Evolutionary conservation across 1,140 invertebrate genomes (phyloP), one percentile per base, ranked within the genome.

Genomic region (Lasioglossum albipes): DNA sequence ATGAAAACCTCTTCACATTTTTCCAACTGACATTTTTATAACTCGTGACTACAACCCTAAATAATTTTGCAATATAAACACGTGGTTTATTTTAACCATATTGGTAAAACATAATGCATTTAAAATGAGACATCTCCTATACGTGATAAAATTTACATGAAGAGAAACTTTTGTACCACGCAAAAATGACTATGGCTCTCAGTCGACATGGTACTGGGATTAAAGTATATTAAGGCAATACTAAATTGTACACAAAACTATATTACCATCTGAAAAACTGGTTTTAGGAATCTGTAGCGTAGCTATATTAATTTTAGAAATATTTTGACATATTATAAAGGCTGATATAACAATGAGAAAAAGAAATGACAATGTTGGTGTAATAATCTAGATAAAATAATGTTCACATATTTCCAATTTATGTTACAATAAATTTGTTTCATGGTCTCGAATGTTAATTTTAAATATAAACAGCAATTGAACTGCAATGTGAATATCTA

Each of bases 401-500:
- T 75, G 72, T 76, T 41, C 1, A 54, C 61, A 41, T 77, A 78
- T 0, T 64, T 31, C 74, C 12, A 42, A 74, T 64, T 64, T 72
- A 74, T 75, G 57, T 52, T 36, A n/a, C 67, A 81, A 52, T 62
- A 52, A 22, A 4, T 61, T 2, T 67, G 12, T 22, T 18, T 1
- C 36, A 69, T 59, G 3, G 27, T 68, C 75, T 72, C 54, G 73
- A 57, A 45, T 57, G 69, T 36, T 59, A 59, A 59, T 20, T 78
- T 75, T 61, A 77, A 57, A 45, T 57, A 68, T 36, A 18, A 49
- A 84, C 84, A 84, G 80, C 65, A 79, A 88, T 91, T 88, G 85
- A 90, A 90, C 90, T 92, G 89, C 91, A 90, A 89, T 87, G 89
- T 87, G 83, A 89, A 92, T 90, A 72, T 88, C 88, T 90, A 89